phyloP scores from a whole-genome alignment of 1,140 invertebrate genomes.

The Cyclina sinensis region DNA sequence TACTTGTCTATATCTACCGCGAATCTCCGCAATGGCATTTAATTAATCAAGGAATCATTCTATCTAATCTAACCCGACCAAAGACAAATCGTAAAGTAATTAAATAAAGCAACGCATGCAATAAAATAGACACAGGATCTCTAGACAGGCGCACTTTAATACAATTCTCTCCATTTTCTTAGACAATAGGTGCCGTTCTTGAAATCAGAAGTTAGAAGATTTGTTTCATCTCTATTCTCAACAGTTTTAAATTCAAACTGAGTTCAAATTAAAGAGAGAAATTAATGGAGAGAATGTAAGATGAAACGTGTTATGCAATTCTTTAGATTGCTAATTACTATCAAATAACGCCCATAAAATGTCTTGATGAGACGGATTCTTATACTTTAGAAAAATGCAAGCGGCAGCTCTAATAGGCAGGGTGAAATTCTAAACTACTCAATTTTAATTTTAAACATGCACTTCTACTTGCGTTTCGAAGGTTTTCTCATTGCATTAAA shows the following conservation, averaged over 20 bases:
- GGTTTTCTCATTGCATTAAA: too few relatives aligned
- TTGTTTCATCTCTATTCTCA: too few relatives aligned
- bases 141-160: neutral
- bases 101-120: conserved; percentile 51
- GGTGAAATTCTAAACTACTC: neutral
- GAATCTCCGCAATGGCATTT: conserved; percentile 59
- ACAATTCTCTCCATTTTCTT: neutral
- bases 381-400: too few relatives aligned
- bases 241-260: neutral
- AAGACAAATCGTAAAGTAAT: conserved; percentile 66
- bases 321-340: conserved; percentile 24
- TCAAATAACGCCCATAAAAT: conserved; percentile 11
- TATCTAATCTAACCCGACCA: conserved; percentile 55
- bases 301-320: neutral
- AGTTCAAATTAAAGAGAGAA: conserved; percentile 16
- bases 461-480: too few relatives aligned
- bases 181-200: neutral
- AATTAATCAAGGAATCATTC: conserved; percentile 63
- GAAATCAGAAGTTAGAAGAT: neutral
- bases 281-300: conserved; percentile 14
- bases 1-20: conserved; percentile 42
- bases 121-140: conserved; percentile 35
- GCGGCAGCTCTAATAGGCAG: neutral
- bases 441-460: too few relatives aligned
- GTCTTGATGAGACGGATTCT: neutral